Percentiles rank a stretch among this genome's conserved stretches.
Evolutionary conservation across 2,888 invertebrate genomes (phyloP).

Genomic region (Melipona bicolor): DNA sequence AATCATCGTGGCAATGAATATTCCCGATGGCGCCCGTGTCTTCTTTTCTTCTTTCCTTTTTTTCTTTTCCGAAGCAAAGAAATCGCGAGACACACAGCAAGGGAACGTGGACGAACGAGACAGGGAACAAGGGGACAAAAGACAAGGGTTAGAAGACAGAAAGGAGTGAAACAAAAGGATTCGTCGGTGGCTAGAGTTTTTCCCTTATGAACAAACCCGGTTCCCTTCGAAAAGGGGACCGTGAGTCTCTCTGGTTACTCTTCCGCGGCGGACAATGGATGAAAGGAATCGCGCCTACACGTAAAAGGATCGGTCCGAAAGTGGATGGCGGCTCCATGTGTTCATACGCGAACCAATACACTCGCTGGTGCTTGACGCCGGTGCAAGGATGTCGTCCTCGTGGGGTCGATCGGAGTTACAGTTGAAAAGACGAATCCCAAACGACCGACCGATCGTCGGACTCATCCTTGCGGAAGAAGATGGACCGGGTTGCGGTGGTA

Average conservation of each 20-base stretch:
- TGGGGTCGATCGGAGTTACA: constrained; percentile 15
- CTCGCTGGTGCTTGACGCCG: not conserved
- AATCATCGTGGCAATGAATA: constrained; percentile 20
- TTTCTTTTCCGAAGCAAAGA: constrained; percentile 19
- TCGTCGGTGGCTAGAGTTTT: not conserved
- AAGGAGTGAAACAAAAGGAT: constrained; percentile 24
- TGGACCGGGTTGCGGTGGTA: constrained; percentile 34
- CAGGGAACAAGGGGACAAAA: not conserved
- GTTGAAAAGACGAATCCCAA: constrained; percentile 16
- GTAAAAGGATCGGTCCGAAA: not conserved
- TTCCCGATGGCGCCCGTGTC: constrained; percentile 28
- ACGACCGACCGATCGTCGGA: constrained; percentile 28
- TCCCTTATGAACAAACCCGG: constrained; percentile 8
- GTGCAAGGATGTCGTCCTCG: not conserved
- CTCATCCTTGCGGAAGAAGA: constrained; percentile 28
- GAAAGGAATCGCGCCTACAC: not conserved
- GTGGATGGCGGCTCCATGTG: not conserved
- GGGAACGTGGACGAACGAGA: not conserved
- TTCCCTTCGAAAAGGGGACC: not conserved
- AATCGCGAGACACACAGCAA: constrained; percentile 16
- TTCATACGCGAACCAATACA: not conserved
- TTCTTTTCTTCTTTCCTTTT: too few species aligned
- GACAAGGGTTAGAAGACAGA: not conserved
- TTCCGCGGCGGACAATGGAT: not conserved
- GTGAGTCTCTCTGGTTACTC: not conserved